Percentiles rank a stretch among this genome's conserved stretches.
Conservation (phyloP, 2,113 vertebrate genomes). For the Oreotrochilus melanogaster region DNA sequence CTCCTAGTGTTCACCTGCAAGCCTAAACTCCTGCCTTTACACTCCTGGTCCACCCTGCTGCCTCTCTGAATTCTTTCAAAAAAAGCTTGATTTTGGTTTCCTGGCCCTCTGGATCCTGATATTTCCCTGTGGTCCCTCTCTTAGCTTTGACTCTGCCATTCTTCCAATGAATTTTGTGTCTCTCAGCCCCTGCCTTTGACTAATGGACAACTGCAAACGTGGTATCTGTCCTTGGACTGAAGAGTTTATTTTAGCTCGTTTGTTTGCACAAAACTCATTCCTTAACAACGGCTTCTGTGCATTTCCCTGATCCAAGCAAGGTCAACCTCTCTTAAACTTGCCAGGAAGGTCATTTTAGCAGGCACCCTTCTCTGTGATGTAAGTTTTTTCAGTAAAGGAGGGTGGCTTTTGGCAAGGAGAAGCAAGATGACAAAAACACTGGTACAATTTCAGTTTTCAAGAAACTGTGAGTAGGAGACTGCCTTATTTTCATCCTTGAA, state of each 20-base stretch:
- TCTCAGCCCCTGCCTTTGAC: neutral
- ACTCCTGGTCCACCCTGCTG: neutral
- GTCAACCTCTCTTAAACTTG: neutral
- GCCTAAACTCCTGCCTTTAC: neutral
- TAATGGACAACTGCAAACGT: rapidly evolving
- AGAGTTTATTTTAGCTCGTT: neutral
- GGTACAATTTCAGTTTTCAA: neutral
- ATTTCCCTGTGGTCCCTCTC: rapidly evolving
- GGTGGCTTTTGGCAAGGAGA: neutral
- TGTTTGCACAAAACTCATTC: neutral
- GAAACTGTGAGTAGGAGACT: neutral
- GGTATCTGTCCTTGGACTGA: neutral
- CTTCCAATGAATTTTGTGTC: rapidly evolving
- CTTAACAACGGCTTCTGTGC: neutral
- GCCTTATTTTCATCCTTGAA: neutral
- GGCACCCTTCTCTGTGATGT: neutral
- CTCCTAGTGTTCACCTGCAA: neutral
- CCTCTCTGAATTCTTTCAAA: neutral
- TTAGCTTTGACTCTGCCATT: rapidly evolving
- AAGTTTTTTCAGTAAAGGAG: neutral
- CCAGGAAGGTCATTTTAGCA: neutral
- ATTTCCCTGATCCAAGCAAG: neutral
- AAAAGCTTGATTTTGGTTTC: neutral
- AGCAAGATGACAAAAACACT: neutral
- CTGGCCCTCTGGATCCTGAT: neutral